Percentiles rank a stretch among this genome's conserved stretches.
phyloP scores from a whole-genome alignment of 2,797 vertebrate species.

The Chloroceryle amazona region DNA sequence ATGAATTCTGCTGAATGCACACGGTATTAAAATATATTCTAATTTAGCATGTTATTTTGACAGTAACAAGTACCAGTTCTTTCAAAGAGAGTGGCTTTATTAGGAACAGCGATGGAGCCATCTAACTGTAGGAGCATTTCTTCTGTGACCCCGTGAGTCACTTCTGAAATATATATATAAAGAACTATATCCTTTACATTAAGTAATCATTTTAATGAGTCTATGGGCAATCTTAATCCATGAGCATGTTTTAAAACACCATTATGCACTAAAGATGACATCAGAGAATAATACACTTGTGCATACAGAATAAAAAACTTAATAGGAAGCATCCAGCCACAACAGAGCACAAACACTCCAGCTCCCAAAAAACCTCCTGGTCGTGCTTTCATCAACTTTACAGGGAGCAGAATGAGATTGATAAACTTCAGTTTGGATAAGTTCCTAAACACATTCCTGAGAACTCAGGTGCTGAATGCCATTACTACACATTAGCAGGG shows the following conservation, averaged over 20 bases:
- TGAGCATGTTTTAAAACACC: constrained; percentile 8
- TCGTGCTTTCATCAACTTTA: neutral
- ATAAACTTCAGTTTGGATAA: neutral
- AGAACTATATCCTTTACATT: neutral
- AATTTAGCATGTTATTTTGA: constrained; percentile 14
- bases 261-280: constrained; percentile 1
- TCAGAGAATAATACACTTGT: neutral
- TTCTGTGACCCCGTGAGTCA: neutral
- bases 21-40: constrained; percentile 1
- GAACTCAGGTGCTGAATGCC: neutral
- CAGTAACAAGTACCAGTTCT: neutral
- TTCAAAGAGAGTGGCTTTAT: constrained; percentile 10
- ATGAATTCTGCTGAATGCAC: neutral
- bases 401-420: neutral
- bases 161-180: constrained; percentile 9
- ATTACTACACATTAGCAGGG: neutral
- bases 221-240: constrained; percentile 7
- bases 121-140: neutral
- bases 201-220: constrained; percentile 28
- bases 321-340: neutral
- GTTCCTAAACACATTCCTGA: neutral
- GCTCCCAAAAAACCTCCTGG: neutral
- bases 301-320: neutral
- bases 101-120: neutral
- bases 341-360: neutral